These are phyloP conservation scores for Pseudomugil gertrudae DNA, from an alignment of 2,797 vertebrate species.

Conservation along the genomic window DNA sequence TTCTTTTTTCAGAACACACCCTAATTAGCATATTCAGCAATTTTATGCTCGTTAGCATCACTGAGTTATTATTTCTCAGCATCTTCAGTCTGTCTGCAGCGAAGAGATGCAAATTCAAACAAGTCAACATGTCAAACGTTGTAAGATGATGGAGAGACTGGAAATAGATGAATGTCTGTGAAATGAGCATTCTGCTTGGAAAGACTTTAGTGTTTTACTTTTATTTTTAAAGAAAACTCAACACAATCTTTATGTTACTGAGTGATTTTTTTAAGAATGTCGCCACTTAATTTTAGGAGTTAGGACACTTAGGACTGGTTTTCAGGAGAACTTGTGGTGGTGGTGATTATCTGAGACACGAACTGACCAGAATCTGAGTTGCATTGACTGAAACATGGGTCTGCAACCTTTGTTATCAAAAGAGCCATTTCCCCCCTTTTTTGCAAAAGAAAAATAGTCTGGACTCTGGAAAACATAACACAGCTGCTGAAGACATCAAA, in stretches of 20 bases:
- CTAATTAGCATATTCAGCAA: conserved; percentile 10
- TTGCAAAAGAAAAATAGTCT: too few relatives aligned
- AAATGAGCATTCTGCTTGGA: background rate
- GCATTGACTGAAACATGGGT: too few relatives aligned
- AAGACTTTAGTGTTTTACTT: background rate
- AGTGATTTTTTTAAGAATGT: background rate
- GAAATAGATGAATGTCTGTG: background rate
- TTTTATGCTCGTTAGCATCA: conserved; percentile 30
- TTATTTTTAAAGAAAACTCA: background rate
- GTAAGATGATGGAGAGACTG: background rate
- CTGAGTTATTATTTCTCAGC: conserved; percentile 19
- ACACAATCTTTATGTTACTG: fast-evolving
- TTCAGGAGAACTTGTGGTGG: background rate
- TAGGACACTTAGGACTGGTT: background rate
- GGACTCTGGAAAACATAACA: too few relatives aligned
- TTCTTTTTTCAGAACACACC: background rate
- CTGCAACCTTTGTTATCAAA: too few relatives aligned
- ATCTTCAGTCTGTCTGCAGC: conserved; percentile 22
- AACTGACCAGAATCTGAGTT: background rate
- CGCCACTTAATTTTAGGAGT: background rate
- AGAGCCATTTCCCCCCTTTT: too few relatives aligned
- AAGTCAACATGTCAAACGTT: background rate
- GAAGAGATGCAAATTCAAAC: background rate
- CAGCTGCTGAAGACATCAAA: too few relatives aligned
- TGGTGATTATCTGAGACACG: too few relatives aligned